Conservation (phyloP, 1,140 invertebrate genomes). For the Dryas iulia region DNA sequence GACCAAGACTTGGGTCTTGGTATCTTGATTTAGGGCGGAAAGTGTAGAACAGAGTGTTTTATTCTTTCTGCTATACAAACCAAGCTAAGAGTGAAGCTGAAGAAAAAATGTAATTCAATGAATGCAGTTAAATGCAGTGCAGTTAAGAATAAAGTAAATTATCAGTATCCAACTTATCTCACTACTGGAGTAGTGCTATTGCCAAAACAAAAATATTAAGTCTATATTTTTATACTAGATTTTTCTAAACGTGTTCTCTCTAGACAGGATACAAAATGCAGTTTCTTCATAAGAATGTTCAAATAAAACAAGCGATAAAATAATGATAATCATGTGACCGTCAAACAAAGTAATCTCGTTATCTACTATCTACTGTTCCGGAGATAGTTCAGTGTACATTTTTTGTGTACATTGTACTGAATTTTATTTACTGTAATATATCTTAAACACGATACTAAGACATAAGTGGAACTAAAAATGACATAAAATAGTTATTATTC, state of each 20-base stretch:
- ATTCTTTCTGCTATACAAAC: too few species aligned
- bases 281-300: constrained; percentile 21
- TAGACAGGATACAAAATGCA: constrained; percentile 7
- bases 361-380: constrained; percentile 18
- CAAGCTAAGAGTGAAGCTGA: too few species aligned
- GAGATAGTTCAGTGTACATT: constrained; percentile 7
- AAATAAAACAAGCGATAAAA: constrained; percentile 16
- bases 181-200: too few species aligned
- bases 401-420: neutral
- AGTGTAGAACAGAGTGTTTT: too few species aligned
- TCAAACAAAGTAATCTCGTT: constrained; percentile 7
- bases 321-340: constrained; percentile 9
- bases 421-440: neutral
- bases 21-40: too few species aligned
- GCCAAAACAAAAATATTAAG: too few species aligned
- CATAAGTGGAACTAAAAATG: neutral
- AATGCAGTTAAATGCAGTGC: too few species aligned
- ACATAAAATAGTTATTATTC: neutral
- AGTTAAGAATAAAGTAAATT: too few species aligned
- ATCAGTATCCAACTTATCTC: too few species aligned
- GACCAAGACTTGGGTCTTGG: too few species aligned
- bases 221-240: too few species aligned
- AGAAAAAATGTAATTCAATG: too few species aligned
- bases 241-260: neutral
- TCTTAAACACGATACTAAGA: neutral